These are phyloP conservation scores for Chamaea fasciata DNA, from an alignment of 2,113 vertebrate species.

Conservation along the genomic window DNA sequence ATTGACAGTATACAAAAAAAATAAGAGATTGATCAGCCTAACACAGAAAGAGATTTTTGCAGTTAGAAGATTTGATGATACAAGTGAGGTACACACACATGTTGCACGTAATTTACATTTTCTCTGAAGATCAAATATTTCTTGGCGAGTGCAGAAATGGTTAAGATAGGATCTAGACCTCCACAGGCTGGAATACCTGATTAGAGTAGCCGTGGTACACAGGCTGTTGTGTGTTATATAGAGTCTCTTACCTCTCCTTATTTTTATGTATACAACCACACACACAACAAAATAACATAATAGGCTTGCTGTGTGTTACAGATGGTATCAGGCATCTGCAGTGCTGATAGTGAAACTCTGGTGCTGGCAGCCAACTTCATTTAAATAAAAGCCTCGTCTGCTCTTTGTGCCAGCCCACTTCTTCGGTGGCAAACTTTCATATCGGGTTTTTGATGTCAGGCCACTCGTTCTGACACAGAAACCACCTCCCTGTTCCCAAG, in stretches of 20 bases:
- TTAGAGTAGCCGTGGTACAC: neutral
- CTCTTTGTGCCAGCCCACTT: neutral
- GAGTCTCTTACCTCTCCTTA: neutral
- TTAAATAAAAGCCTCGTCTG: neutral
- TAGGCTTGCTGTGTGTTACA: constrained; percentile 5
- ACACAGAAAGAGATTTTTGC: neutral
- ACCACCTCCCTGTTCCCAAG: neutral
- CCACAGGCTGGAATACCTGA: neutral
- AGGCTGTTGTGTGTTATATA: neutral
- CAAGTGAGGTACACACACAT: neutral
- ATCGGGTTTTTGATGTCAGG: neutral
- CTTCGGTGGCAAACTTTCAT: neutral
- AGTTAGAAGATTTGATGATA: neutral
- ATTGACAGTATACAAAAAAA: neutral
- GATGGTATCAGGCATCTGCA: constrained; percentile 41
- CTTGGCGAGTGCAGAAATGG: neutral
- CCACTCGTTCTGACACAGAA: neutral
- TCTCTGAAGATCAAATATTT: neutral
- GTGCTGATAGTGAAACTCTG: constrained; percentile 44
- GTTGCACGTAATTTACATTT: neutral
- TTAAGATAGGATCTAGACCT: constrained; percentile 13
- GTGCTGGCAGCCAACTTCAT: constrained; percentile 9
- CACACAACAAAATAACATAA: constrained; percentile 32
- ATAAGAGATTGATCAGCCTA: neutral
- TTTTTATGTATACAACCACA: constrained; percentile 44